These are phyloP conservation scores for Beroe ovata DNA, from an alignment of 37 sponge, comb jelly and placozoan species.

Conservation along the genomic window DNA sequence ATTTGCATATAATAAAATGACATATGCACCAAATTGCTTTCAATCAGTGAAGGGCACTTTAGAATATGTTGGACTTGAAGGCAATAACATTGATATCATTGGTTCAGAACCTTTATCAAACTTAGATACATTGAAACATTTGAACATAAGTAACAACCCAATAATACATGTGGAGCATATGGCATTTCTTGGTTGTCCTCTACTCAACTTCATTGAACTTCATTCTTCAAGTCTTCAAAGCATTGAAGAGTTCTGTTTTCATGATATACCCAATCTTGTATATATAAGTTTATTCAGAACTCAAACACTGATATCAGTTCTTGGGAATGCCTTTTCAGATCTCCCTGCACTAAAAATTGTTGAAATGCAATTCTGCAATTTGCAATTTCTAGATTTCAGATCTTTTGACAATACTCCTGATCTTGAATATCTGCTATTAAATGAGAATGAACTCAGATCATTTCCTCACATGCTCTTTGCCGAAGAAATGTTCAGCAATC, in stretches of 20 bases:
- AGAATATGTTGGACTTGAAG: slow-evolving; percentile 45
- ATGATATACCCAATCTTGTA: neutral
- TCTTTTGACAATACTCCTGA: slow-evolving; percentile 14
- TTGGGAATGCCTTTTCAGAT: slow-evolving; percentile 6
- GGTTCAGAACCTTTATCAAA: neutral
- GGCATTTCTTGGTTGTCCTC: neutral
- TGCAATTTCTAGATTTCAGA: neutral
- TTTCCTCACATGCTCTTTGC: slow-evolving; percentile 3
- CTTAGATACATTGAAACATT: neutral
- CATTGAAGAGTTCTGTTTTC: neutral
- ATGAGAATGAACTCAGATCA: slow-evolving; percentile 32
- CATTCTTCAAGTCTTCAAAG: neutral
- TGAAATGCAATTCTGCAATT: neutral
- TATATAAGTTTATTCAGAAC: slow-evolving; percentile 29
- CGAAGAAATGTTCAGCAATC: neutral
- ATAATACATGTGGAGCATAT: neutral
- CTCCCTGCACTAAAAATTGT: neutral
- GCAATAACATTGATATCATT: neutral
- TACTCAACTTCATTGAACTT: slow-evolving; percentile 17
- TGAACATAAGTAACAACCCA: slow-evolving; percentile 48
- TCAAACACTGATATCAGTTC: neutral
- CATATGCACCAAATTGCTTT: slow-evolving; percentile 2
- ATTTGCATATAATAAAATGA: neutral
- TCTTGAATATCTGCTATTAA: slow-evolving; percentile 6
- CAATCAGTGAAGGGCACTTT: neutral